A percentile compares a stretch with the other conserved stretches of the same genome.
Evolutionary conservation across 92 coral and sea anemone species (phyloP).

Genomic region (Montipora capitata): DNA sequence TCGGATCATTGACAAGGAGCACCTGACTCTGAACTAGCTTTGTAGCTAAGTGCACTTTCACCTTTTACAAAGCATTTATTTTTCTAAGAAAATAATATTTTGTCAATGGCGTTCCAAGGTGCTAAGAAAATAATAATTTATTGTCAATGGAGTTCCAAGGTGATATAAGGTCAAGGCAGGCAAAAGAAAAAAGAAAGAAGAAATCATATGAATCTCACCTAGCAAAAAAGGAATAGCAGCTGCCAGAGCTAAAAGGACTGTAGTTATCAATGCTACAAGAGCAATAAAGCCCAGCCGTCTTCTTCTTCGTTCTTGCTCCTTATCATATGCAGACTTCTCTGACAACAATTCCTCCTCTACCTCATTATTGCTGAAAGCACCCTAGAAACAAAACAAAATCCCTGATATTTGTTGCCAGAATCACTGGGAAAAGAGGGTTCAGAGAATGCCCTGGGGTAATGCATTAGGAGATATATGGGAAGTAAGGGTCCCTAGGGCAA

Average conservation of each 20-base stretch:
- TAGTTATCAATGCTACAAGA: conserved; percentile 21
- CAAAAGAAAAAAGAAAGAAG: no score
- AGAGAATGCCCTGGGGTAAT: neutral
- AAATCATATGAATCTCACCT: conserved; percentile 8
- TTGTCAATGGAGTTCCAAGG: no score
- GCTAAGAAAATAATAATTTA: no score
- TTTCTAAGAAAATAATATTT: no score
- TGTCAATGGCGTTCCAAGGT: no score
- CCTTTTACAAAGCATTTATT: no score
- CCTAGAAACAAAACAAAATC: conserved; percentile 5
- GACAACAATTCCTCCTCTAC: conserved; percentile 21
- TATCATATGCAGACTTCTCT: conserved; percentile 7
- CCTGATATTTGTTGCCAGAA: neutral
- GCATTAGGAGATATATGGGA: neutral
- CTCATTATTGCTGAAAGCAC: conserved; percentile 1
- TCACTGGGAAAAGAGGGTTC: neutral
- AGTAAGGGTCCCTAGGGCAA: no score
- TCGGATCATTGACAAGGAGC: no score
- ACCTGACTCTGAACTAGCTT: no score
- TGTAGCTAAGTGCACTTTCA: no score
- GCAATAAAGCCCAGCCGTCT: conserved; percentile 33
- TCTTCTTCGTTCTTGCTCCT: conserved; percentile 16
- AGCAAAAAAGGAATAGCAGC: conserved; percentile 46
- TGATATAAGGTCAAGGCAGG: no score
- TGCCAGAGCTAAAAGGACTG: conserved; percentile 45